Evolutionary conservation across 2,113 vertebrate species (phyloP).

Genomic region (Condylura cristata): DNA sequence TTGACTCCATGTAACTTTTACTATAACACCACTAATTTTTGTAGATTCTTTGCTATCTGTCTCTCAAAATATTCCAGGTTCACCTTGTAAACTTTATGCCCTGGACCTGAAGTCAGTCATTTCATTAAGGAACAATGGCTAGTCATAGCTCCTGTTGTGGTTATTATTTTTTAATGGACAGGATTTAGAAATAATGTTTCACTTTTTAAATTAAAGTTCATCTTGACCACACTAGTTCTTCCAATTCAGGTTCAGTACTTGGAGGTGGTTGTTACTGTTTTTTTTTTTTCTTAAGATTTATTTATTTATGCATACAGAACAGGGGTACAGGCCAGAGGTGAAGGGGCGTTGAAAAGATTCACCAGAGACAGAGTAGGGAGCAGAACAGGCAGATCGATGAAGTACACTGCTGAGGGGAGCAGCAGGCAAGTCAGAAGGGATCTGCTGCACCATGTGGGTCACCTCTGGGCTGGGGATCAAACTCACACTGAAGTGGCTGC

Average conservation of each 20-base stretch:
- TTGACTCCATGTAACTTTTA: neutral
- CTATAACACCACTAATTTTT: neutral
- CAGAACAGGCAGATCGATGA: no score
- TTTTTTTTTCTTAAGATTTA: no score
- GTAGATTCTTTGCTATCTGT: neutral
- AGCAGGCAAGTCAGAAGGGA: no score
- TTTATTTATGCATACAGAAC: no score
- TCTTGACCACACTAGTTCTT: neutral
- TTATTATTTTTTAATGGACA: neutral
- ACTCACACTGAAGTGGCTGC: no score
- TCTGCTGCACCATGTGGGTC: no score
- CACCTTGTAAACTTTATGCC: neutral
- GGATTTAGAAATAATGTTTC: neutral
- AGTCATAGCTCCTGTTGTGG: neutral
- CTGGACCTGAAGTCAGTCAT: neutral
- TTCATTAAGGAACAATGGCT: slow-evolving; percentile 13
- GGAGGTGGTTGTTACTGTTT: neutral
- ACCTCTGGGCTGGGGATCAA: no score
- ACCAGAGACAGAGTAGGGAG: no score
- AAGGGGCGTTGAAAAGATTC: no score
- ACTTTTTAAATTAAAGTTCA: neutral
- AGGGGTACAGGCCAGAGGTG: no score
- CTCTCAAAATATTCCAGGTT: neutral
- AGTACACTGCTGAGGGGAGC: no score
- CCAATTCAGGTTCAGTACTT: neutral